These are phyloP conservation scores for Chiroxiphia lanceolata DNA, from an alignment of 2,797 vertebrate genomes.

Conservation along the genomic window DNA sequence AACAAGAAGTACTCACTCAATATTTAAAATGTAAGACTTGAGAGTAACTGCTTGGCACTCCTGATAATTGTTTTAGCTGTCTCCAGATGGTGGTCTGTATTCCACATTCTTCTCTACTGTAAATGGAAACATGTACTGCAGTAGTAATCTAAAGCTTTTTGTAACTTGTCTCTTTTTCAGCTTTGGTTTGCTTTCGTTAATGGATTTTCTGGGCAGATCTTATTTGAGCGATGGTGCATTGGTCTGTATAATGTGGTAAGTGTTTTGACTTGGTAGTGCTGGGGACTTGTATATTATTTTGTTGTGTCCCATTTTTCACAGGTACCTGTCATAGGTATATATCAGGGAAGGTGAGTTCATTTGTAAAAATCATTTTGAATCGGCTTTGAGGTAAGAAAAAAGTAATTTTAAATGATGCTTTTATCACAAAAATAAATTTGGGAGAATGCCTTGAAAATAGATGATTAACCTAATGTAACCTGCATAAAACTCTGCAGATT, in stretches of 20 bases:
- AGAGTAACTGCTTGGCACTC: background rate
- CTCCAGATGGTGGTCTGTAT: conserved; percentile 66
- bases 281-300: conserved; percentile 5
- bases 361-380: conserved; percentile 31
- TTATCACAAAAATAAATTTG: conserved; percentile 15
- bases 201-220: conserved; percentile 98
- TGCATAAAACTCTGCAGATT: background rate
- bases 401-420: background rate
- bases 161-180: conserved; percentile 82
- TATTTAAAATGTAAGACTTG: background rate
- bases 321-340: conserved; percentile 23
- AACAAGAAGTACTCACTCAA: background rate
- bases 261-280: conserved; percentile 42
- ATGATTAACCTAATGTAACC: conserved; percentile 11
- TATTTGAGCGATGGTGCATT: conserved; percentile 99
- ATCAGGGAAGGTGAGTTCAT: conserved; percentile 22
- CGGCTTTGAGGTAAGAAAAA: background rate
- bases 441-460: conserved; percentile 38
- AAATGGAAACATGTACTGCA: conserved; percentile 57
- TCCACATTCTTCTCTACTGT: conserved; percentile 14
- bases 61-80: conserved; percentile 54
- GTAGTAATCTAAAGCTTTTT: conserved; percentile 72
- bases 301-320: conserved; percentile 39
- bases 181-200: conserved; percentile 99
- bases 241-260: conserved; percentile 99